Evolutionary conservation across 2,113 vertebrate species (phyloP).

Genomic region (Aplodontia rufa): DNA sequence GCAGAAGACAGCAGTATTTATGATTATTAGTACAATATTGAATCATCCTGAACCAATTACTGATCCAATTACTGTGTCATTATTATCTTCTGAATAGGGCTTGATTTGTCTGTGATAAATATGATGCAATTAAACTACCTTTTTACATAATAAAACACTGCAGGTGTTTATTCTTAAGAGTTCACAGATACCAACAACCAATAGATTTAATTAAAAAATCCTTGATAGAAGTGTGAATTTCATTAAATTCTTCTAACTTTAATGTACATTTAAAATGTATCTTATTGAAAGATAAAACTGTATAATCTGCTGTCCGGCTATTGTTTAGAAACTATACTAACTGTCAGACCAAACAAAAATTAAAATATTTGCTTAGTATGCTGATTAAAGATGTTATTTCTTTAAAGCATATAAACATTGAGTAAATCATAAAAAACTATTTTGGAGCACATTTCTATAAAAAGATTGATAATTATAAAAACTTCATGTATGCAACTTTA

Average conservation of each 20-base stretch:
- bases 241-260: constrained; percentile 84
- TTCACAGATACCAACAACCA: constrained; percentile 89
- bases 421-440: background rate
- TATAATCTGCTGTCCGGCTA: constrained; percentile 66
- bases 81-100: constrained; percentile 90
- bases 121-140: constrained; percentile 90
- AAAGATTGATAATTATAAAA: background rate
- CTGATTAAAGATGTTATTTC: constrained; percentile 80
- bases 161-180: constrained; percentile 91
- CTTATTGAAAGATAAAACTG: constrained; percentile 73
- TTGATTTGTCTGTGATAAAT: constrained; percentile 91
- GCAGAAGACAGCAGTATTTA: constrained; percentile 88
- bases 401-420: constrained; percentile 70
- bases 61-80: constrained; percentile 90
- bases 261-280: constrained; percentile 81
- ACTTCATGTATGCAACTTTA: background rate
- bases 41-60: constrained; percentile 91
- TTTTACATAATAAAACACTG: constrained; percentile 92
- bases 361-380: constrained; percentile 78
- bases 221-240: constrained; percentile 86
- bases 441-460: background rate
- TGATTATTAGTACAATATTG: constrained; percentile 92
- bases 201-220: constrained; percentile 89
- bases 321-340: constrained; percentile 82
- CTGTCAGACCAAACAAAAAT: constrained; percentile 80